These are phyloP conservation scores for Tadarida brasiliensis DNA, from an alignment of 2,797 vertebrate species.

Conservation along the genomic window DNA sequence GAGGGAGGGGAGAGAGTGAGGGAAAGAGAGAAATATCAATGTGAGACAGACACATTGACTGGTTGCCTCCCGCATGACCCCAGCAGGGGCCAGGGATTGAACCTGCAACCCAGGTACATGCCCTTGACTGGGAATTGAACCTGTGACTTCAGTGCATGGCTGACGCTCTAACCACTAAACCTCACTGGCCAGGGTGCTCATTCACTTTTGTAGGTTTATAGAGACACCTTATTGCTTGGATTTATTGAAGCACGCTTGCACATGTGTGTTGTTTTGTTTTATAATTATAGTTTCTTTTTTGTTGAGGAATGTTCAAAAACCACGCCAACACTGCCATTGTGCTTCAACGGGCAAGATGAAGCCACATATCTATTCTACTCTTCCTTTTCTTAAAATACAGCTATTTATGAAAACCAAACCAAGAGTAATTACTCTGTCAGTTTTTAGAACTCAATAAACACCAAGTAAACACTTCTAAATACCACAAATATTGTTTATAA, in stretches of 20 bases:
- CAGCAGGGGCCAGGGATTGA: no score
- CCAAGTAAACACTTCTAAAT: background rate
- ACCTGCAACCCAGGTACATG: no score
- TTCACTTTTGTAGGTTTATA: background rate
- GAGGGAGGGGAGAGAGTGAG: no score
- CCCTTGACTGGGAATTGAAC: no score
- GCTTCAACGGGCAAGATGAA: background rate
- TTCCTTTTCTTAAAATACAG: background rate
- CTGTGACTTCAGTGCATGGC: no score
- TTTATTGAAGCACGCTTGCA: background rate
- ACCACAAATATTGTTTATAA: background rate
- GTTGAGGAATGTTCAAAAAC: background rate
- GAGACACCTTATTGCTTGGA: background rate
- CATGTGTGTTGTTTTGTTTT: background rate
- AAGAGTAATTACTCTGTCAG: background rate
- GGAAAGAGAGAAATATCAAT: no score
- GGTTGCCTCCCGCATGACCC: no score
- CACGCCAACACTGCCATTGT: background rate
- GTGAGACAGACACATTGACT: no score
- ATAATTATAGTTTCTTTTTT: background rate
- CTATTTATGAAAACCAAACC: background rate
- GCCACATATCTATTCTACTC: background rate
- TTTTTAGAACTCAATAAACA: background rate
- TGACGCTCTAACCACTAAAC: no score
- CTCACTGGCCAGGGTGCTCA: background rate